A percentile compares a stretch with the other conserved stretches of the same genome.
Evolutionary conservation across 2,113 vertebrate genomes (phyloP).

Genomic region (Tangachromis dhanisi): DNA sequence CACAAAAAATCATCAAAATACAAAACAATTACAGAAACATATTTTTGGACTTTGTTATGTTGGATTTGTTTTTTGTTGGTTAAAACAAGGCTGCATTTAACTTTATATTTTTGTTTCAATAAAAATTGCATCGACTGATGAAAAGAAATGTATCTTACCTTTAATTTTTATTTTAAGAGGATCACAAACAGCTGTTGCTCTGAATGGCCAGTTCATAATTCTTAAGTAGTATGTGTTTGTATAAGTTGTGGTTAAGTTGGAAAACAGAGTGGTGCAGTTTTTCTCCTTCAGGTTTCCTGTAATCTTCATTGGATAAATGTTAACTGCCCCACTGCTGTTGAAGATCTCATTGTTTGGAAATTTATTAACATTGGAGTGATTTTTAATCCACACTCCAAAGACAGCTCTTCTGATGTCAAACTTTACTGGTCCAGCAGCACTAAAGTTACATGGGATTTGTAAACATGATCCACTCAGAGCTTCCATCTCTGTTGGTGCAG

Average conservation of each 20-base stretch:
- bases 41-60: background rate
- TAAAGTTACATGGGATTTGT: background rate
- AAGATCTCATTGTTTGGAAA: background rate
- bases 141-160: background rate
- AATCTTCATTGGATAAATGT: background rate
- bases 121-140: background rate
- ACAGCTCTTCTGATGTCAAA: accelerated
- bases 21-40: background rate
- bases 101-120: background rate
- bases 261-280: background rate
- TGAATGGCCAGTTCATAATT: accelerated
- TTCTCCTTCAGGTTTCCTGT: background rate
- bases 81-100: background rate
- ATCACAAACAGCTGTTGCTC: background rate
- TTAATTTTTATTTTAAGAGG: background rate
- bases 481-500: background rate
- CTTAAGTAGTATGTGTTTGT: background rate
- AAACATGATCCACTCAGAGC: background rate
- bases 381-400: background rate
- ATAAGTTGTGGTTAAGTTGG: background rate
- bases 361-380: background rate
- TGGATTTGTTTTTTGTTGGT: background rate
- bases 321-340: background rate
- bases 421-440: accelerated
- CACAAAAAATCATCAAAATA: background rate